Conservation (phyloP, 2,888 invertebrate genomes). For the Sipunculus nudus region DNA sequence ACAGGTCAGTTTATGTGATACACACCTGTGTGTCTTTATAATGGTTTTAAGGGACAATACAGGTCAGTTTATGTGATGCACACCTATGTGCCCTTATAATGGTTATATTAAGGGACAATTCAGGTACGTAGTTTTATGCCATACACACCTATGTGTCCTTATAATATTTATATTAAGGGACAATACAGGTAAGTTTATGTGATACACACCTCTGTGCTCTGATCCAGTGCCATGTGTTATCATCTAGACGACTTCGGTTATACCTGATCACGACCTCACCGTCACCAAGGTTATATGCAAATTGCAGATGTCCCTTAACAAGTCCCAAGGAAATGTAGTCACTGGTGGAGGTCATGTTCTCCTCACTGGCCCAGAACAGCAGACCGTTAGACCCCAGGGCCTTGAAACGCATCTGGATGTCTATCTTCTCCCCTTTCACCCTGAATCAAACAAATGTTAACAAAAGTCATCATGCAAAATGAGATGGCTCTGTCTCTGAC, state of each 20-base stretch:
- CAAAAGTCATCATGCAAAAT: too few relatives aligned
- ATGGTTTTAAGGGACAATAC: too few relatives aligned
- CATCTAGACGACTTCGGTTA: conserved; percentile 86
- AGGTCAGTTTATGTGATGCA: too few relatives aligned
- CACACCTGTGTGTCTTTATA: too few relatives aligned
- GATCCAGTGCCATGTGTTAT: conserved; percentile 86
- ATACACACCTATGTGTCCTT: too few relatives aligned
- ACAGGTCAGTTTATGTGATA: too few relatives aligned
- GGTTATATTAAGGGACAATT: too few relatives aligned
- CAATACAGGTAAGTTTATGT: conserved; percentile 1
- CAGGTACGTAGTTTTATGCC: too few relatives aligned
- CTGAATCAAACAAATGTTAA: too few relatives aligned
- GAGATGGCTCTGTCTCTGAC: too few relatives aligned
- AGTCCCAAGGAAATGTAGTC: conserved; percentile 89
- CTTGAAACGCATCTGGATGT: conserved; percentile 88
- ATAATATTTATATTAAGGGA: too few relatives aligned
- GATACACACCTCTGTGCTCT: conserved; percentile 75
- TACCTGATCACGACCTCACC: conserved; percentile 86
- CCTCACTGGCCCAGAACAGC: conserved; percentile 83
- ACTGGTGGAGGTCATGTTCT: conserved; percentile 68
- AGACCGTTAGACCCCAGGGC: conserved; percentile 78
- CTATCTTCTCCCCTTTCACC: conserved; percentile 59
- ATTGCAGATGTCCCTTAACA: conserved; percentile 78
- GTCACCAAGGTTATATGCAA: conserved; percentile 86
- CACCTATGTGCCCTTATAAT: too few relatives aligned